Evolutionary conservation across 2,797 vertebrate species (phyloP).

Genomic region (Strix occidentalis): DNA sequence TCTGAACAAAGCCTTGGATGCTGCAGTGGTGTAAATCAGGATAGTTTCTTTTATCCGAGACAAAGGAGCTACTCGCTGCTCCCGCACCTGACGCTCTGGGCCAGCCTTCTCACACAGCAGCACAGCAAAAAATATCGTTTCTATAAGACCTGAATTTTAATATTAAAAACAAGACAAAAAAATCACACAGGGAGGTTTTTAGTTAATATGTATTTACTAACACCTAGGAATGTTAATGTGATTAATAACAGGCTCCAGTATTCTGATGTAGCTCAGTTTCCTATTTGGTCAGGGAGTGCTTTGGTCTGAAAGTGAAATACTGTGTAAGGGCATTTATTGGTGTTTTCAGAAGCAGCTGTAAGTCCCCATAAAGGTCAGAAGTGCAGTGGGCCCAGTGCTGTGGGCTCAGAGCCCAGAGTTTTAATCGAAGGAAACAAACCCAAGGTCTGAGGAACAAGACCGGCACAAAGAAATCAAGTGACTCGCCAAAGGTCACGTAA

Average conservation of each 20-base stretch:
- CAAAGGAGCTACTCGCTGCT: neutral
- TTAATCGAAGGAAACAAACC: neutral
- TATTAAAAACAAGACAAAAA: neutral
- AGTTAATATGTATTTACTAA: neutral
- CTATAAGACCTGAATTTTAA: neutral
- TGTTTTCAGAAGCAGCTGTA: neutral
- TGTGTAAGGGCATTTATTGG: neutral
- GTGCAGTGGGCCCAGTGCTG: neutral
- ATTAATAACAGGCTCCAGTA: neutral
- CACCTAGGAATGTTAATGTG: neutral
- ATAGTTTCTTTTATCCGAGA: neutral
- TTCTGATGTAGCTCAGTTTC: rapidly evolving
- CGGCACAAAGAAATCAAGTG: neutral
- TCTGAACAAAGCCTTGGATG: neutral
- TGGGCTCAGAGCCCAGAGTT: conserved; percentile 22
- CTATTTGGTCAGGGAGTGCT: rapidly evolving
- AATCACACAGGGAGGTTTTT: neutral
- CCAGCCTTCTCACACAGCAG: neutral
- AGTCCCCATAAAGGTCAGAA: conserved; percentile 14
- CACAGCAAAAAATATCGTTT: rapidly evolving
- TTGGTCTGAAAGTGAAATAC: neutral
- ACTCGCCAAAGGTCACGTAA: neutral
- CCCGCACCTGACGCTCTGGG: neutral
- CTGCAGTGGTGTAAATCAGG: conserved; percentile 9
- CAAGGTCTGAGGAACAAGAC: neutral